phyloP scores from a whole-genome alignment of 2,113 vertebrate genomes.

The Labeo catla region DNA sequence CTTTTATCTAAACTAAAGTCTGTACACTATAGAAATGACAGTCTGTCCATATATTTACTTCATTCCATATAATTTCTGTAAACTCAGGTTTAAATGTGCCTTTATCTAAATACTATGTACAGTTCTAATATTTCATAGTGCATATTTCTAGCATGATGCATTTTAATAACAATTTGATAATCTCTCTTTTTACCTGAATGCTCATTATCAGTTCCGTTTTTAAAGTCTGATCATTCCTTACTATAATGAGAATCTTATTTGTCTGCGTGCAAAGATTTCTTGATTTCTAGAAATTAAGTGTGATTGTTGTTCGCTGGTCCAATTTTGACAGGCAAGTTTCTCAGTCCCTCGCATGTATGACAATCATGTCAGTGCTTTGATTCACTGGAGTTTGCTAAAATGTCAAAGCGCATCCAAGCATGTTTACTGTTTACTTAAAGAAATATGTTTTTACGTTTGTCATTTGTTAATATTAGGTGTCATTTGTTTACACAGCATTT shows the following conservation, averaged over 20 bases:
- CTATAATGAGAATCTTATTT: background rate
- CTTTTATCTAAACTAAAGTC: background rate
- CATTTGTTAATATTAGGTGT: background rate
- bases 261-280: background rate
- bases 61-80: background rate
- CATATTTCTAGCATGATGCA: constrained; percentile 40
- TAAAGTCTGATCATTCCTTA: constrained; percentile 10
- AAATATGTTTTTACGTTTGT: background rate
- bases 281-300: background rate
- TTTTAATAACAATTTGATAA: constrained; percentile 25
- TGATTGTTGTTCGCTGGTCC: background rate
- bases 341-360: background rate
- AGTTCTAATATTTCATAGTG: constrained; percentile 38
- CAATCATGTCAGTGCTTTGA: background rate
- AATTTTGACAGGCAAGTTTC: background rate
- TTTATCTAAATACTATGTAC: constrained; percentile 57
- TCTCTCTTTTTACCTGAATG: constrained; percentile 30
- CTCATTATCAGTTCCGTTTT: constrained; percentile 19
- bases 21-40: background rate
- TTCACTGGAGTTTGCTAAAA: background rate
- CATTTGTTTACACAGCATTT: background rate
- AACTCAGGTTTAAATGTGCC: constrained; percentile 74
- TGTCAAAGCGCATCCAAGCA: background rate
- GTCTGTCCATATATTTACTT: background rate
- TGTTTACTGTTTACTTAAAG: background rate